Evolutionary conservation across 2,113 vertebrate species (phyloP), one percentile per base, ranked within the genome.

Genomic region (Clarias macrocephalus): DNA sequence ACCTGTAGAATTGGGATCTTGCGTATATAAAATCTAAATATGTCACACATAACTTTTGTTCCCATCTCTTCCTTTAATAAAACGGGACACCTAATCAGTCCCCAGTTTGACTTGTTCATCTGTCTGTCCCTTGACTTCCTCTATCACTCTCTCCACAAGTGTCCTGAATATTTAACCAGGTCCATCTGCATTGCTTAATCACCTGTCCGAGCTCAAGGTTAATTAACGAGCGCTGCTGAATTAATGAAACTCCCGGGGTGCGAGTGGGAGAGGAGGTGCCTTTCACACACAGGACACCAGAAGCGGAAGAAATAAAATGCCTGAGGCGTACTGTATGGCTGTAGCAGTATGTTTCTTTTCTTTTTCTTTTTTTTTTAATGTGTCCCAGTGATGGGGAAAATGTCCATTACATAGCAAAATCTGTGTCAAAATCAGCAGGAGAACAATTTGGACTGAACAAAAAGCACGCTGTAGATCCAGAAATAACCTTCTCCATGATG

Each of bases 141-240:
- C n/a, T 30, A 25, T 60, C n/a, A 18, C 13, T 62, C 15, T 76
- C 70, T 33, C 1, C 56, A 10, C 9, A 3, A 37, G 23, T 13
- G 19, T 3, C 2, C 84, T 77, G 75, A 13, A 79, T 79, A 37
- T 54, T 85, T 85, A 85, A 85, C 16, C 30, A 77, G 76, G 59
- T 87, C 82, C 82, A 84, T 87, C 82, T 86, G 86, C 75, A 85
- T 77, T 66, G n/a, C 72, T 84, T 87, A 89, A 89, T 65, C 65
- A 89, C 88, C 85, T 72, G 82, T 70, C 85, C 19, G 25, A 70
- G 83, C 75, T 82, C 79, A 88, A 83, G 86, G 86, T 88, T 85
- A 83, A 83, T 88, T 85, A 85, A 63, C 12, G 19, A 79, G 70
- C 12, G 42, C 68, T 19, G 56, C 25, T 85, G 76, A 87, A 77